These are phyloP conservation scores for Chelonia mydas DNA, from an alignment of 2,797 vertebrate species.

Conservation along the genomic window DNA sequence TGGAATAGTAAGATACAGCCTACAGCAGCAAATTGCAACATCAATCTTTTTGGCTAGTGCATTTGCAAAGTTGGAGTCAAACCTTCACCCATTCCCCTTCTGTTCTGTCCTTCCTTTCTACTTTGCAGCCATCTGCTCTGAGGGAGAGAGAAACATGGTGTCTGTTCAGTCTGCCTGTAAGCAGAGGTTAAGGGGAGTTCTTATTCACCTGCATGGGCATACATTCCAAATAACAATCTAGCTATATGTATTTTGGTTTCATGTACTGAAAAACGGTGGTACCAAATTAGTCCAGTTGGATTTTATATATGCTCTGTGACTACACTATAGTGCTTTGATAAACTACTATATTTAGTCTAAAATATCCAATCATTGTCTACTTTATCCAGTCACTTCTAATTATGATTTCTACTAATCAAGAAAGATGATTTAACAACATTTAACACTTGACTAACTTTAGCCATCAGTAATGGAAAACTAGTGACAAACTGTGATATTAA, in stretches of 20 bases:
- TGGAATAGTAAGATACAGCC: neutral
- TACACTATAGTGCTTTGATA: neutral
- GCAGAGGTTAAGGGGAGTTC: neutral
- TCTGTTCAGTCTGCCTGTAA: neutral
- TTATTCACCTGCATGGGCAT: neutral
- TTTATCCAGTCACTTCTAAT: neutral
- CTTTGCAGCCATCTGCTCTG: neutral
- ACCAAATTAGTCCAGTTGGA: neutral
- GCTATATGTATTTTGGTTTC: neutral
- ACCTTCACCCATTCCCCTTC: neutral
- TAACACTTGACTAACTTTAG: neutral
- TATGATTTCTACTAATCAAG: neutral
- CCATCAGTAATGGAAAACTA: constrained; percentile 2
- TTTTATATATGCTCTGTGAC: neutral
- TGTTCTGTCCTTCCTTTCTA: neutral
- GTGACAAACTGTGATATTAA: neutral
- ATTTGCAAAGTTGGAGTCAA: neutral
- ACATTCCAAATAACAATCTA: neutral
- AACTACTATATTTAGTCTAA: neutral
- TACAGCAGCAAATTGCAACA: neutral
- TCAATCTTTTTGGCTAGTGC: neutral
- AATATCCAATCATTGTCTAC: neutral
- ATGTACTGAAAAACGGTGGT: neutral
- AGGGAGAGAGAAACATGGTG: neutral
- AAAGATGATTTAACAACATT: neutral